These are phyloP conservation scores for Otis tarda DNA, from an alignment of 2,113 vertebrate species.

Conservation along the genomic window DNA sequence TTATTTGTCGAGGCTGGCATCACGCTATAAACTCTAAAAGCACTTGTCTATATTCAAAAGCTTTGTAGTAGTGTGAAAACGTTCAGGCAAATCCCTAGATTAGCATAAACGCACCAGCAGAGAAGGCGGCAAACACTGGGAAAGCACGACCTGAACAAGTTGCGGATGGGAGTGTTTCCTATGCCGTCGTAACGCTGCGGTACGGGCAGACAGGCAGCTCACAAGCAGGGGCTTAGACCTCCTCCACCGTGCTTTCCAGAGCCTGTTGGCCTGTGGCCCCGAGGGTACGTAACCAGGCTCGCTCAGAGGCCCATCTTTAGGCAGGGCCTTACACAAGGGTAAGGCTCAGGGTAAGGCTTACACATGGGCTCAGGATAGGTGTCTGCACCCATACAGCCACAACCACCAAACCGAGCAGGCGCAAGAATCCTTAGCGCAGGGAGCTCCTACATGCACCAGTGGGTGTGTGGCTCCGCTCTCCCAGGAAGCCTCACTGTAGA, in stretches of 20 bases:
- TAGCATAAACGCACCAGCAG: background rate
- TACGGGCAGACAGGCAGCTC: background rate
- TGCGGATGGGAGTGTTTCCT: fast-evolving
- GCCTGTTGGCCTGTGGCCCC: fast-evolving
- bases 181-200: fast-evolving
- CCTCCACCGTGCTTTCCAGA: background rate
- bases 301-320: background rate
- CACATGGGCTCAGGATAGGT: fast-evolving
- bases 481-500: background rate
- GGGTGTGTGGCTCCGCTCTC: background rate
- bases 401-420: fast-evolving
- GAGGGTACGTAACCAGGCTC: fast-evolving
- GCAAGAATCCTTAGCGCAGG: fast-evolving
- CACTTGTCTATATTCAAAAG: background rate
- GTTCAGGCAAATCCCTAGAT: background rate
- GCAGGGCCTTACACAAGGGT: fast-evolving
- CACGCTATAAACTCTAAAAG: background rate
- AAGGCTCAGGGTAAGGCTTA: no score
- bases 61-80: background rate
- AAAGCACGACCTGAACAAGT: fast-evolving
- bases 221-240: fast-evolving
- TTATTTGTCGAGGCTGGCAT: background rate
- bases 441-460: fast-evolving
- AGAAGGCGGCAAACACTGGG: background rate
- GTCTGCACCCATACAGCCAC: background rate